Conservation (phyloP, 2,113 vertebrate genomes). For the Abramis brama region DNA sequence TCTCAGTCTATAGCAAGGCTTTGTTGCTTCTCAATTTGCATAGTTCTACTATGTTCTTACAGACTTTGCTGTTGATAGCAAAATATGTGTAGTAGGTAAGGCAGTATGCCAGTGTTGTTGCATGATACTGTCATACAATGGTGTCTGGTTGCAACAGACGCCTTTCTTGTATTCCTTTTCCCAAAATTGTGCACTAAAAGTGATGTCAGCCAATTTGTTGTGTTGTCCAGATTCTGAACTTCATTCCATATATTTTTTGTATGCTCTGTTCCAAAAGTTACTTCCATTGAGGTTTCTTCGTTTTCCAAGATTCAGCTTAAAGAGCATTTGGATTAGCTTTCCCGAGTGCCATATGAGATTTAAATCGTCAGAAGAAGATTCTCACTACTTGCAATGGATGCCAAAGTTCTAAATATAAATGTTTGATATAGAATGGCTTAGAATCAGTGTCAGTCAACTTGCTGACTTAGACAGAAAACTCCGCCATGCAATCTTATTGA, state of each 20-base stretch:
- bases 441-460: slow-evolving; percentile 36
- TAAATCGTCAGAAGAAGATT: slow-evolving; percentile 5
- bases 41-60: not conserved
- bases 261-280: not conserved
- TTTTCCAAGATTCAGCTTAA: not conserved
- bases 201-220: not conserved
- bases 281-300: not conserved
- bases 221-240: too few species aligned
- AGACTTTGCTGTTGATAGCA: not conserved
- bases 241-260: too few species aligned
- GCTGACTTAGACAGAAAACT: slow-evolving; percentile 31
- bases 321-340: not conserved
- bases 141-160: not conserved
- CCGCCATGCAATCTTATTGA: slow-evolving; percentile 37
- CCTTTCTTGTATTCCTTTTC: not conserved
- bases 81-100: not conserved
- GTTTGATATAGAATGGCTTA: slow-evolving; percentile 13
- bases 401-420: not conserved
- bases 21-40: not conserved
- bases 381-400: not conserved
- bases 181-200: not conserved
- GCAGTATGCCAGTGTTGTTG: slow-evolving; percentile 1
- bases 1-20: not conserved
- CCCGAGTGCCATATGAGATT: not conserved
- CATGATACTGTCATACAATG: not conserved